Evolutionary conservation across 35 echinoderm and acorn worm species (phyloP).

Genomic region (Apostichopus californicus): DNA sequence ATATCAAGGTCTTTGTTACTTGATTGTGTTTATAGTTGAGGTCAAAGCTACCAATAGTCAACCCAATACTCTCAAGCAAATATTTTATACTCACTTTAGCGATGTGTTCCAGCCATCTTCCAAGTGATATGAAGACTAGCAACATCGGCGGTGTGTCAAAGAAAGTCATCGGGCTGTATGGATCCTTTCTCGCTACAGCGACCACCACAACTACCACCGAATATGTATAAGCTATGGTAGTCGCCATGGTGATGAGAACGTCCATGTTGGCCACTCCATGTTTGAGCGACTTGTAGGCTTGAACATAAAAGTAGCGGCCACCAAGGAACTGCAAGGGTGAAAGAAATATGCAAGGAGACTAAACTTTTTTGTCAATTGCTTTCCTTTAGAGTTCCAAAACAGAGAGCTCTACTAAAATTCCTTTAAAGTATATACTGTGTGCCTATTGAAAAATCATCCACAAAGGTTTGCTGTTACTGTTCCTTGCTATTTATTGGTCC

Average conservation of each 20-base stretch:
- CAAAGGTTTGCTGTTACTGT: too few species aligned
- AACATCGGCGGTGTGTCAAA: slow-evolving; percentile 99
- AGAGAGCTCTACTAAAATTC: too few species aligned
- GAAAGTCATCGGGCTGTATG: slow-evolving; percentile 88
- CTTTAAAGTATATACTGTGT: too few species aligned
- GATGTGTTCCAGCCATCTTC: slow-evolving; percentile 92
- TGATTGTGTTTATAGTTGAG: too few species aligned
- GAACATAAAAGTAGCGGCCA: slow-evolving; percentile 90
- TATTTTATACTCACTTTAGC: slow-evolving; percentile 70
- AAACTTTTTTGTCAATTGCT: too few species aligned
- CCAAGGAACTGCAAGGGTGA: slow-evolving; percentile 69
- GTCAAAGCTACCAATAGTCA: too few species aligned
- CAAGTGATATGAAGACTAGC: slow-evolving; percentile 88
- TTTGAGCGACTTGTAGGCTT: slow-evolving; percentile 92
- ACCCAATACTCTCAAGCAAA: too few species aligned
- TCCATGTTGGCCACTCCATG: slow-evolving; percentile 93
- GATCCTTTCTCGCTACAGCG: slow-evolving; percentile 59
- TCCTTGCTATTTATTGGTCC: too few species aligned
- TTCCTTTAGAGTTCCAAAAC: too few species aligned
- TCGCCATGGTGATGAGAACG: slow-evolving; percentile 96
- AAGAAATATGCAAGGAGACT: background rate
- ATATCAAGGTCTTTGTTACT: too few species aligned
- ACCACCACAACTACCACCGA: slow-evolving; percentile 74
- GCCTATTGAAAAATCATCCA: too few species aligned
- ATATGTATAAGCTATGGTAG: slow-evolving; percentile 87